These are phyloP conservation scores for Columba guinea DNA, from an alignment of 2,797 vertebrate genomes.

Conservation along the genomic window DNA sequence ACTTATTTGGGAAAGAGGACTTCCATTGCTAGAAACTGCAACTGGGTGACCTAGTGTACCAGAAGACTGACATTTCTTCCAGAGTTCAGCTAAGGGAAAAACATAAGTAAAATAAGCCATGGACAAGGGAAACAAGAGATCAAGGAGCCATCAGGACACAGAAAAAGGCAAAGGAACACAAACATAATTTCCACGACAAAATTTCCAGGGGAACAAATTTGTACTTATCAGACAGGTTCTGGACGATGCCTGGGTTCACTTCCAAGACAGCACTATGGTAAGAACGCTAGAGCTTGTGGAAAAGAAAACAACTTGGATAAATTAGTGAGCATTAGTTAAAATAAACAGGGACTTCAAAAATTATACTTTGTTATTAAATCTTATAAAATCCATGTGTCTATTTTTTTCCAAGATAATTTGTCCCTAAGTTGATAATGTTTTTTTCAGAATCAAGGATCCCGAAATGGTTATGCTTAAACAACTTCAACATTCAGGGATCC, in stretches of 20 bases:
- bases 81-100: neutral
- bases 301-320: neutral
- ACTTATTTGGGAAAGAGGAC: neutral
- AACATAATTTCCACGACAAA: neutral
- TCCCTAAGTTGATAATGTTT: neutral
- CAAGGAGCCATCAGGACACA: neutral
- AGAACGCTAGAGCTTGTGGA: neutral
- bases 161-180: neutral
- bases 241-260: accelerated
- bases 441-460: neutral
- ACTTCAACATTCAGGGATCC: neutral
- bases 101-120: neutral
- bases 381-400: neutral
- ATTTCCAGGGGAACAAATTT: neutral
- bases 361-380: neutral
- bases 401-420: neutral
- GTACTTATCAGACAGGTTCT: neutral
- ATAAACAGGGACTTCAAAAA: neutral
- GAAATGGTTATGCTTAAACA: neutral
- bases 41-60: neutral
- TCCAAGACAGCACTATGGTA: neutral
- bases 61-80: neutral
- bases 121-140: neutral
- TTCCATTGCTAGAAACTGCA: neutral
- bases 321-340: neutral